Evolutionary conservation across 2,797 vertebrate species (phyloP).

Genomic region (Botia almorhae): DNA sequence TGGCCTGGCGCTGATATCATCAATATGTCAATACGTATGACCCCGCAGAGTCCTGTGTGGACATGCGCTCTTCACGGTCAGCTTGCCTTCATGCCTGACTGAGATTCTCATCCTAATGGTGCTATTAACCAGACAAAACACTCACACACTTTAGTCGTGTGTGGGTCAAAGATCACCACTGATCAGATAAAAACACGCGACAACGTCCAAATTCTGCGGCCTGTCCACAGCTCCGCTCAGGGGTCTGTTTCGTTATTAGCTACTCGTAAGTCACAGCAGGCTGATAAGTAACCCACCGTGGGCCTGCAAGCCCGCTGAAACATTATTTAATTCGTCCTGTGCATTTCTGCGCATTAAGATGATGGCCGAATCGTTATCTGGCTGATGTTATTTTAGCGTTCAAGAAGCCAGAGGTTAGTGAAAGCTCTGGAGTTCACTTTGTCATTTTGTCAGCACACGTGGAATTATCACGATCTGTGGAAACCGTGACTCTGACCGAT

Average conservation of each 20-base stretch:
- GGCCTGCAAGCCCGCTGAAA: background rate
- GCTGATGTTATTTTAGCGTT: background rate
- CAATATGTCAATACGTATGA: conserved; percentile 30
- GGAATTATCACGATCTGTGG: conserved; percentile 42
- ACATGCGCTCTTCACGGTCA: conserved; percentile 52
- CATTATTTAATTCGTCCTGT: background rate
- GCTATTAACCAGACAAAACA: conserved; percentile 58
- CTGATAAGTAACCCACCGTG: background rate
- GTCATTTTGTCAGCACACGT: conserved; percentile 40
- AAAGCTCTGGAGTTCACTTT: conserved; percentile 15
- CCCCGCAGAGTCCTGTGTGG: conserved; percentile 24
- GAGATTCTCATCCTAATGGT: conserved; percentile 54
- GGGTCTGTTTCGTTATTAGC: background rate
- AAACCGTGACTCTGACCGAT: conserved; percentile 8
- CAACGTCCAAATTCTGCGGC: conserved; percentile 14
- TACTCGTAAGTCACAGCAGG: background rate
- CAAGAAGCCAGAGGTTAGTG: background rate
- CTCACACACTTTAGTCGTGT: conserved; percentile 41
- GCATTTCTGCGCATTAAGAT: background rate
- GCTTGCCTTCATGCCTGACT: conserved; percentile 59
- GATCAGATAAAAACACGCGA: conserved; percentile 40
- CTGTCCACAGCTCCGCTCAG: background rate
- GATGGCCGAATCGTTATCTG: background rate
- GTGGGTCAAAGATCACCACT: conserved; percentile 37
- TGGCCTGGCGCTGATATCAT: conserved; percentile 24